phyloP scores from a whole-genome alignment of 2,113 vertebrate species.

The Tupaia chinensis region DNA sequence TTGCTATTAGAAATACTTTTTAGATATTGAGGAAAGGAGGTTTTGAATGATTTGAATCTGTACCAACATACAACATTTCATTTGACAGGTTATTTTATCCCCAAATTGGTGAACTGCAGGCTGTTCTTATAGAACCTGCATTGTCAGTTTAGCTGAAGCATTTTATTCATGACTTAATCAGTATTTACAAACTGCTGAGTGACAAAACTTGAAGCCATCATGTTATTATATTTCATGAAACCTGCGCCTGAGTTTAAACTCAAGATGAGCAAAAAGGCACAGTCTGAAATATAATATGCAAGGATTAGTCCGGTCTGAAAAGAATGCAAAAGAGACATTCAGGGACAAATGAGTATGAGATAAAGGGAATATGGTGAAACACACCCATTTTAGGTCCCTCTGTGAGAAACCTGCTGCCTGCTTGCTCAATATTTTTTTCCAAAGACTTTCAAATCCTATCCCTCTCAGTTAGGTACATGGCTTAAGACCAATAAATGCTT shows the following conservation, averaged over 20 bases:
- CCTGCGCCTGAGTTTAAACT: background rate
- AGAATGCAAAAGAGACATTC: background rate
- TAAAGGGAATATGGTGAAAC: background rate
- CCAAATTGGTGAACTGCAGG: background rate
- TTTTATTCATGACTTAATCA: background rate
- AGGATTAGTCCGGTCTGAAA: conserved; percentile 11
- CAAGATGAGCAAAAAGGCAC: background rate
- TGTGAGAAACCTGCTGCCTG: background rate
- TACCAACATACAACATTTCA: background rate
- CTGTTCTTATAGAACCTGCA: background rate
- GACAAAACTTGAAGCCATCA: background rate
- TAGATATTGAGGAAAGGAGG: background rate
- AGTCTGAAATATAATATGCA: background rate
- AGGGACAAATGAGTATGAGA: background rate
- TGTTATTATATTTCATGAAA: background rate
- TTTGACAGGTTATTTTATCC: background rate
- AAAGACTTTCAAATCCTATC: background rate
- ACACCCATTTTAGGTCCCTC: background rate
- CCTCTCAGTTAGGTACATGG: background rate
- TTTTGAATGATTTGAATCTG: background rate
- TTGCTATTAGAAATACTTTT: conserved; percentile 38
- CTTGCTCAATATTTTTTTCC: background rate
- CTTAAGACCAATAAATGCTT: background rate
- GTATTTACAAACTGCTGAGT: background rate
- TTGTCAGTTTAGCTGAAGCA: background rate